Evolutionary conservation across 1,140 invertebrate genomes (phyloP).

Genomic region (Sinella curviseta): DNA sequence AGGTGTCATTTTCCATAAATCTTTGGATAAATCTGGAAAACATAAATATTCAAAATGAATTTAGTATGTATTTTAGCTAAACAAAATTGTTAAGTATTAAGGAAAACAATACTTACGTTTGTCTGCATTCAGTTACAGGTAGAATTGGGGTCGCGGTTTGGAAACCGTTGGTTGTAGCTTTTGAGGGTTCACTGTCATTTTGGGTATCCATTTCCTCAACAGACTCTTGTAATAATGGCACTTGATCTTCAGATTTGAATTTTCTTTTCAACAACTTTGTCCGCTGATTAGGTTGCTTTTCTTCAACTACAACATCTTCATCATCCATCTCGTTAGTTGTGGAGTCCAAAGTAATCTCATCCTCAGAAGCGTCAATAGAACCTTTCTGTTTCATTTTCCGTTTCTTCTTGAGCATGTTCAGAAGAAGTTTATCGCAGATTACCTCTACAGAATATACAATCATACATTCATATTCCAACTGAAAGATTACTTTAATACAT

Average conservation of each 20-base stretch:
- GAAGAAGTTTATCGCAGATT: neutral
- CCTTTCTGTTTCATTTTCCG: neutral
- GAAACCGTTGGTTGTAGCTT: neutral
- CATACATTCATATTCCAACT: no score
- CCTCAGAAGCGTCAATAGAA: neutral
- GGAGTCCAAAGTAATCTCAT: neutral
- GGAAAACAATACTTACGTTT: neutral
- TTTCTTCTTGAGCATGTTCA: constrained; percentile 5
- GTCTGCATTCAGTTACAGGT: constrained; percentile 1
- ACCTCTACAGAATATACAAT: neutral
- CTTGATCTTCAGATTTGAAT: neutral
- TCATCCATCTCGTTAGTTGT: neutral
- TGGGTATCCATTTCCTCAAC: neutral
- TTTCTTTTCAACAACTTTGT: neutral
- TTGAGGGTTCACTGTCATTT: neutral
- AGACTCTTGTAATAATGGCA: neutral
- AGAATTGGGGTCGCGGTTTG: neutral
- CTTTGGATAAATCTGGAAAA: constrained; percentile 42
- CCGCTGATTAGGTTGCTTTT: no score
- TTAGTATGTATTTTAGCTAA: neutral
- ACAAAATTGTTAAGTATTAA: neutral
- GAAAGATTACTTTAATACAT: neutral
- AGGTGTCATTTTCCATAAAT: constrained; percentile 50
- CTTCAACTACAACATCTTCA: neutral
- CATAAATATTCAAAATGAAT: neutral